Base-by-base conservation (phyloP, 2,797 vertebrate species). In the Sebastes matsubarae region DNA sequence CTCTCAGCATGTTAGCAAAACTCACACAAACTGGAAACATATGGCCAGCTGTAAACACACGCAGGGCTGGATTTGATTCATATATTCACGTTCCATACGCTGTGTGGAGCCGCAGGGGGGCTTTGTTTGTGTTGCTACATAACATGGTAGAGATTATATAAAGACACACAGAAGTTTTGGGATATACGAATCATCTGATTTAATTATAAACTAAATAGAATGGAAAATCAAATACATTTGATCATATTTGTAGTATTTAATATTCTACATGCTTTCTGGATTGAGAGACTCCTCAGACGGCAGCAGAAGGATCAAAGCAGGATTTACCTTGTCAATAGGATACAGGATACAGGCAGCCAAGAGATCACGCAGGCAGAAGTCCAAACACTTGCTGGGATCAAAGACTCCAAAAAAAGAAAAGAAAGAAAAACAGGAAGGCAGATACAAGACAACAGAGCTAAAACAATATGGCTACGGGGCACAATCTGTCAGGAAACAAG, bases 21-120 rank as follows among this genome's bases (percentile, higher is more conserved):
- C 71, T 30, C 65, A 38, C 60, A 69, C 67, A 80, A 90, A 92
- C 77, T 85, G 54, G 66, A 93, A 94, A 87, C 93, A 93, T 79
- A 87, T 92, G 93, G 79, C 5, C 42, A 73, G 70, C 67, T 50
- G 29, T 86, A 86, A 90, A 89, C 85, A 87, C 16, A 52, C 16
- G 46, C 46, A n/a, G 18, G 7, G 22, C 58, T 76, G 50, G 42
- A 78, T 79, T 60, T 32, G 20, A 42, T 8, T 54, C 5, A 18
- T 63, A 73, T 52, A 46, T 80, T 67, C 42, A 55, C 69, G 24
- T 55, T 38, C 32, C 70, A 70, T 78, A 75, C 42, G 96, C 96
- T 97, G 96, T 85, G 87, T 97, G 80, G 96, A 96, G 79, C 90
- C 96, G 73, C 94, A 13, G 70, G 12, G 67, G 30, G 93, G 96